Percentiles rank a stretch among this genome's conserved stretches.
These are phyloP conservation scores for Lacanobia wlatinum DNA, from an alignment of 2,888 invertebrate species.

Conservation along the genomic window DNA sequence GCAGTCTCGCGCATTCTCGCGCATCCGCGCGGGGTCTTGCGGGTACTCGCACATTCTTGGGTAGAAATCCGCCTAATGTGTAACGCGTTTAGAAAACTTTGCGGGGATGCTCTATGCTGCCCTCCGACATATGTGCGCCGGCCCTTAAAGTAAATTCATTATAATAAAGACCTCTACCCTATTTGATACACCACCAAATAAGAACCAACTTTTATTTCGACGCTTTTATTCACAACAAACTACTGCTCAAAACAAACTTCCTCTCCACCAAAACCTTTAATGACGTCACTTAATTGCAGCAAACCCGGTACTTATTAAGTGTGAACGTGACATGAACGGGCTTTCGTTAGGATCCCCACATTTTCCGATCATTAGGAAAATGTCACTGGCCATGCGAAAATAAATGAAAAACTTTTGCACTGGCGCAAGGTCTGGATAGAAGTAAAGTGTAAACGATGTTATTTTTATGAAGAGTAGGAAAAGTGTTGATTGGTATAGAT, in stretches of 20 bases:
- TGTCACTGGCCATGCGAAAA: conserved; percentile 62
- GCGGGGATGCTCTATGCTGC: too few relatives aligned
- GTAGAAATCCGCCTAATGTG: too few relatives aligned
- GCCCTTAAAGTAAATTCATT: too few relatives aligned
- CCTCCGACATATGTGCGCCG: too few relatives aligned
- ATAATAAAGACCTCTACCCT: too few relatives aligned
- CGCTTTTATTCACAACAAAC: background rate
- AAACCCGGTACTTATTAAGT: conserved; percentile 51
- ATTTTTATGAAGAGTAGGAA: conserved; percentile 24
- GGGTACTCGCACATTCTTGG: too few relatives aligned
- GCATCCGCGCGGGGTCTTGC: too few relatives aligned
- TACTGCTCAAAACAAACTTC: conserved; percentile 11
- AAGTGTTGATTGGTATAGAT: conserved; percentile 35
- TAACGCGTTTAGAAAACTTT: too few relatives aligned
- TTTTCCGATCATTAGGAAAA: conserved; percentile 69
- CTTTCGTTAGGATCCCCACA: conserved; percentile 54
- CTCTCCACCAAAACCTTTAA: conserved; percentile 43
- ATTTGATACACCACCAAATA: too few relatives aligned
- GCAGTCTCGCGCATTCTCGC: too few relatives aligned
- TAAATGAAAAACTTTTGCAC: conserved; percentile 61
- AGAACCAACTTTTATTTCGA: background rate
- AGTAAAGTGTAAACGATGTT: conserved; percentile 27
- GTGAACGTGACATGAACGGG: conserved; percentile 62
- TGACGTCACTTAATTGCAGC: conserved; percentile 59
- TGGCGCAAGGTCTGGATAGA: conserved; percentile 29